These are phyloP conservation scores for Zele albiditarsus DNA, from an alignment of 2,888 invertebrate genomes.

Conservation along the genomic window DNA sequence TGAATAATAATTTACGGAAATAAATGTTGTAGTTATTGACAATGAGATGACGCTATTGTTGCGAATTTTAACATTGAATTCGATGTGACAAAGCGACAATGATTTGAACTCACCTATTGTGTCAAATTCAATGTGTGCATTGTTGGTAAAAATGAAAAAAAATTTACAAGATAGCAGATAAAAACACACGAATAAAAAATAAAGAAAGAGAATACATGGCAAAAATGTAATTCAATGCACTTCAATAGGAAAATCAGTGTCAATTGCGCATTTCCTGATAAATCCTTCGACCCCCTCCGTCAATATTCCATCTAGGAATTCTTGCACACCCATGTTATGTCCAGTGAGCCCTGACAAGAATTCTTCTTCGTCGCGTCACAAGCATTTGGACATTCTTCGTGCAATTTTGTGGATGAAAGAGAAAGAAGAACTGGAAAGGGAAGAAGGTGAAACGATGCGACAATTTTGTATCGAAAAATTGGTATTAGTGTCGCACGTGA, in stretches of 20 bases:
- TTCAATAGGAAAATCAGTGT: constrained; percentile 26
- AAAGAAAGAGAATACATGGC: not conserved
- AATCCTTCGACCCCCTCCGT: constrained; percentile 5
- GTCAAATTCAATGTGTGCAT: not conserved
- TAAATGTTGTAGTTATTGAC: not conserved
- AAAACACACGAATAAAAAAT: not conserved
- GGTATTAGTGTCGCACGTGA: constrained; percentile 50
- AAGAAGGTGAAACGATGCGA: constrained; percentile 42
- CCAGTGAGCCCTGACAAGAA: constrained; percentile 28
- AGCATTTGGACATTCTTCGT: constrained; percentile 32
- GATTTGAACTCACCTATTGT: not conserved
- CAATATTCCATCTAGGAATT: constrained; percentile 12
- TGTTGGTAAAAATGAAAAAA: not conserved
- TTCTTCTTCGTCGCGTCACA: constrained; percentile 31
- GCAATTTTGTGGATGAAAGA: constrained; percentile 40
- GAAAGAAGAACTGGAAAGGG: not conserved
- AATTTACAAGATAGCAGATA: not conserved
- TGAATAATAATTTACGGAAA: no score
- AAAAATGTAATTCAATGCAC: not conserved
- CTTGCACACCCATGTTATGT: constrained; percentile 24
- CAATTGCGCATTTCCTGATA: constrained; percentile 18
- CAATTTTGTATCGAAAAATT: constrained; percentile 48
- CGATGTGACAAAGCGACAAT: not conserved
- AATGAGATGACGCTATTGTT: not conserved
- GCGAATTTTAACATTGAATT: not conserved